phyloP scores from a whole-genome alignment of 2,888 invertebrate species.

The Hemithea aestivaria region DNA sequence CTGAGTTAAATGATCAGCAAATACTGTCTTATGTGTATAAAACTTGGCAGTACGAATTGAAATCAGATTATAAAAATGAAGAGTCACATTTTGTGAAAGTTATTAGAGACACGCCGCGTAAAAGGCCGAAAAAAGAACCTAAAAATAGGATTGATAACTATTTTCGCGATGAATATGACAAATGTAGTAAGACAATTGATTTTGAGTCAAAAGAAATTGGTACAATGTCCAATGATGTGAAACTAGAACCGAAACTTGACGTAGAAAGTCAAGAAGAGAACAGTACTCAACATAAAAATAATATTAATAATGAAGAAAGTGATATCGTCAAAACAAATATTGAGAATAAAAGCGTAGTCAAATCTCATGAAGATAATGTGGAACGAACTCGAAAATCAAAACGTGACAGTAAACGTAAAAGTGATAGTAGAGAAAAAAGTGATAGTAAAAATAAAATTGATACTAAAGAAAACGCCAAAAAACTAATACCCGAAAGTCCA shows the following conservation, averaged over 20 bases:
- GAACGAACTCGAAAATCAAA: too few species aligned
- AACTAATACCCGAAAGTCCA: neutral
- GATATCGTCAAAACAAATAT: too few species aligned
- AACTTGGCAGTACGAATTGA: constrained; percentile 67
- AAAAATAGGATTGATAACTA: constrained; percentile 22
- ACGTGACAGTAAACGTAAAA: too few species aligned
- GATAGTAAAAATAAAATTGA: constrained; percentile 1
- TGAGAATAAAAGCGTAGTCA: too few species aligned
- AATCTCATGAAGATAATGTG: too few species aligned
- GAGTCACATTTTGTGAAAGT: constrained; percentile 47
- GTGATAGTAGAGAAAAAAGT: neutral
- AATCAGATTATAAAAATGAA: constrained; percentile 46
- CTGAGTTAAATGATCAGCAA: constrained; percentile 63
- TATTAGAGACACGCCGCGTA: constrained; percentile 9
- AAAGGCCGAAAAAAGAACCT: constrained; percentile 21
- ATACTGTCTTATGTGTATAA: constrained; percentile 66
- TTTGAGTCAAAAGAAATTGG: constrained; percentile 1
- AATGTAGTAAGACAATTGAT: constrained; percentile 9
- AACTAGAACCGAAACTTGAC: neutral
- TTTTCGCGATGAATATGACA: constrained; percentile 14
- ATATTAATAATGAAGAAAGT: too few species aligned
- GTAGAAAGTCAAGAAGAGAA: too few species aligned
- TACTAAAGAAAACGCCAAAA: neutral
- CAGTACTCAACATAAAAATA: too few species aligned
- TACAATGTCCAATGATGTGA: constrained; percentile 1